phyloP scores from a whole-genome alignment of 2,113 vertebrate genomes.

The Toxotes chatareus region DNA sequence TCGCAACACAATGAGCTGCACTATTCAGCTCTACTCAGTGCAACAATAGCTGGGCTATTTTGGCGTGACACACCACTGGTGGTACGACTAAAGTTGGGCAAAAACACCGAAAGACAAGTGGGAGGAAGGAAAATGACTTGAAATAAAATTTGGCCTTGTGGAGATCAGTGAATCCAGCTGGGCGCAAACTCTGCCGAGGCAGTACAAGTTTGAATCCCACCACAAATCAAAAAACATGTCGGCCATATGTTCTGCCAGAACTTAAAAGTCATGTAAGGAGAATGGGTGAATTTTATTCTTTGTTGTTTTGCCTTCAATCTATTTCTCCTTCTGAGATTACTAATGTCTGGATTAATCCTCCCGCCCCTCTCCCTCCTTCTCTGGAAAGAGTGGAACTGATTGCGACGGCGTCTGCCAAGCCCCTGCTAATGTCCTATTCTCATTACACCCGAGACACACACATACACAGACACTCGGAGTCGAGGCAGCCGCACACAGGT shows the following conservation, averaged over 20 bases:
- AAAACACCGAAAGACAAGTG: constrained; percentile 30
- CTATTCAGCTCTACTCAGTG: constrained; percentile 71
- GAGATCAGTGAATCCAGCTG: constrained; percentile 10
- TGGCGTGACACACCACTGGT: constrained; percentile 76
- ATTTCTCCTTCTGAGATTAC: constrained; percentile 58
- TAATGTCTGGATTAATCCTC: constrained; percentile 60
- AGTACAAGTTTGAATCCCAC: constrained; percentile 16
- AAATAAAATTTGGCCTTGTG: constrained; percentile 37
- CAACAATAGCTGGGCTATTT: constrained; percentile 85
- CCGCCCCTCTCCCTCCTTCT: constrained; percentile 61
- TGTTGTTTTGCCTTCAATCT: constrained; percentile 45
- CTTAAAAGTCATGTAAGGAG: constrained; percentile 31
- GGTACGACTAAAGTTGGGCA: constrained; percentile 67
- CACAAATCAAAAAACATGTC: constrained; percentile 40
- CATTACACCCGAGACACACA: constrained; percentile 83
- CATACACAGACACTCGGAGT: constrained; percentile 25
- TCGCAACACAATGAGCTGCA: constrained; percentile 82
- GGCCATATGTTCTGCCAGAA: constrained; percentile 47
- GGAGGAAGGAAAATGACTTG: constrained; percentile 15
- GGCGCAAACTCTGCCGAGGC: neutral
- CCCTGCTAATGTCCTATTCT: constrained; percentile 92
- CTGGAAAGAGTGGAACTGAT: constrained; percentile 83
- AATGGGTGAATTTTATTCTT: constrained; percentile 30
- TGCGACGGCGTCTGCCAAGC: constrained; percentile 90
- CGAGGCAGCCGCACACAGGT: constrained; percentile 88